Conservation (phyloP, 2,113 vertebrate species). For the Zosterops hypoxanthus region DNA sequence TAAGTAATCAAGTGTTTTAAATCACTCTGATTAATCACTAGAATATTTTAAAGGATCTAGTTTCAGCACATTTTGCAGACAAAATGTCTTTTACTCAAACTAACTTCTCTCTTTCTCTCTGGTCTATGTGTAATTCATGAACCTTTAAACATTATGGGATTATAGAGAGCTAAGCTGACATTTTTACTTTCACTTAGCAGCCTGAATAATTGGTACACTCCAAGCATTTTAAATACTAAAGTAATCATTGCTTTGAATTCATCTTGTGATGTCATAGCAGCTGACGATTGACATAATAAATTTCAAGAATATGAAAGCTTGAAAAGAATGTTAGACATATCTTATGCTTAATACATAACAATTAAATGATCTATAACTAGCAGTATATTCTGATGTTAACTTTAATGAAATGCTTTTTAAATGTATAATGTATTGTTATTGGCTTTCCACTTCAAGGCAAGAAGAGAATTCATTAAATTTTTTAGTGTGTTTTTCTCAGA, state of each 20-base stretch:
- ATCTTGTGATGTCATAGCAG: conserved; percentile 80
- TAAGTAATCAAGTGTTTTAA: conserved; percentile 71
- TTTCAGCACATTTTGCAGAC: conserved; percentile 67
- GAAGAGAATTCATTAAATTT: conserved; percentile 23
- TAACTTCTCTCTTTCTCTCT: conserved; percentile 58
- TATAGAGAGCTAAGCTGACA: conserved; percentile 75
- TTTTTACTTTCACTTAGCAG: conserved; percentile 77
- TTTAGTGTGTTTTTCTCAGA: conserved; percentile 2
- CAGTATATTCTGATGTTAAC: conserved; percentile 51
- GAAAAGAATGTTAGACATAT: conserved; percentile 56
- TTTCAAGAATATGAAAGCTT: conserved; percentile 63
- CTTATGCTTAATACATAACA: conserved; percentile 70
- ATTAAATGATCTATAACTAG: conserved; percentile 71
- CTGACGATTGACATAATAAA: conserved; percentile 71
- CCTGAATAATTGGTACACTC: conserved; percentile 72
- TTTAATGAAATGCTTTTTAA: conserved; percentile 75
- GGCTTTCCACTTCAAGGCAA: conserved; percentile 7
- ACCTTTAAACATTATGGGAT: conserved; percentile 71
- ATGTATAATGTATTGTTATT: conserved; percentile 50
- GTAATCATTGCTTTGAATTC: conserved; percentile 73
- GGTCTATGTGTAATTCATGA: conserved; percentile 80
- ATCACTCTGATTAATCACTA: conserved; percentile 73
- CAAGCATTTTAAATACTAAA: conserved; percentile 73
- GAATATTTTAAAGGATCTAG: conserved; percentile 66
- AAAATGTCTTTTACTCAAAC: conserved; percentile 70